Evolutionary conservation across 2,113 vertebrate genomes (phyloP).

Genomic region (Mustela lutreola): DNA sequence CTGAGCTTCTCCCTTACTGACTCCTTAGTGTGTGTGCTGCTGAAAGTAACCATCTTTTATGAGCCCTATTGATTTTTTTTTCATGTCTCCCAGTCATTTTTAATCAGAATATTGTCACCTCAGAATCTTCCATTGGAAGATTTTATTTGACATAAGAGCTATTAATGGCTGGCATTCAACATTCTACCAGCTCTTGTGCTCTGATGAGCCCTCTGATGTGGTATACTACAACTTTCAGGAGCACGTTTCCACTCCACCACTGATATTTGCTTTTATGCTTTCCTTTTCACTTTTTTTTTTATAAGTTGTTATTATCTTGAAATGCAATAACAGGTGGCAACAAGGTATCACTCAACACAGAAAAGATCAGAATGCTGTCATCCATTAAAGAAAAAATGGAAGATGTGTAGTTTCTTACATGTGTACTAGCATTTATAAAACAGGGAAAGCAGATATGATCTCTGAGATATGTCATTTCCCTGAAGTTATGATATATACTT

Average conservation of each 20-base stretch:
- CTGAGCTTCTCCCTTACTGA: neutral
- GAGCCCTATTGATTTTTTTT: slow-evolving; percentile 67
- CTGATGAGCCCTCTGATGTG: neutral
- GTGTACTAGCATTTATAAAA: neutral
- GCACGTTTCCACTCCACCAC: neutral
- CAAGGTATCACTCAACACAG: neutral
- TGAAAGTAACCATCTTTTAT: slow-evolving; percentile 65
- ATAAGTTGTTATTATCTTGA: neutral
- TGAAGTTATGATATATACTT: neutral
- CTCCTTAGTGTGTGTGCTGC: slow-evolving; percentile 35
- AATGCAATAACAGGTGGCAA: neutral
- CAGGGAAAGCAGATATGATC: neutral
- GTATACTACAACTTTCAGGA: neutral
- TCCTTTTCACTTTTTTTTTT: slow-evolving; percentile 37
- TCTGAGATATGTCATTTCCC: neutral
- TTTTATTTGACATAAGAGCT: slow-evolving; percentile 77
- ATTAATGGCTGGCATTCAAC: slow-evolving; percentile 60
- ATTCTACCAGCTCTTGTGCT: neutral
- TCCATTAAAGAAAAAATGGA: neutral
- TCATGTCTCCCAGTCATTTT: slow-evolving; percentile 66
- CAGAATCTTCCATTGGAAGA: slow-evolving; percentile 61
- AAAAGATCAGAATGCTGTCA: neutral
- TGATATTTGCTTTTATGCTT: neutral
- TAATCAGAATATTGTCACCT: slow-evolving; percentile 66
- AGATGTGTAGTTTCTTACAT: neutral